Evolutionary conservation across 2,797 vertebrate species (phyloP).

Genomic region (Linurgus olivaceus): DNA sequence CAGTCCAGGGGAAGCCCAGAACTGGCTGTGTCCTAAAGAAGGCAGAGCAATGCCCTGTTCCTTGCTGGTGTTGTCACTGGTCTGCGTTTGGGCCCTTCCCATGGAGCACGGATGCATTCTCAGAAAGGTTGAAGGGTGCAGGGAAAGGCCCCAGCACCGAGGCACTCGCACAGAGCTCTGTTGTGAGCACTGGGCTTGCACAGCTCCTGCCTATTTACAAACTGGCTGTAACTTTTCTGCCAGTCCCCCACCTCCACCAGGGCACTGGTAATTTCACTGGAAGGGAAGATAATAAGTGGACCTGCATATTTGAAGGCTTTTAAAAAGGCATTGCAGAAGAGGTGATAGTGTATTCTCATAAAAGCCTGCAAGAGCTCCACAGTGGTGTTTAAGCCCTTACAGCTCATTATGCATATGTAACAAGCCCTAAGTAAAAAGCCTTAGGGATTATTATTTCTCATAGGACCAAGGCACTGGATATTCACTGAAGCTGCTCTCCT

Average conservation of each 20-base stretch:
- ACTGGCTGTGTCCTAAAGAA: not conserved
- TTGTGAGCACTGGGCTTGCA: not conserved
- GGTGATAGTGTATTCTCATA: slow-evolving; percentile 30
- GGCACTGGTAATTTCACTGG: not conserved
- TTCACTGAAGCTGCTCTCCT: not conserved
- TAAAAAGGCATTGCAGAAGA: not conserved
- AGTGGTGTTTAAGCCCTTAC: slow-evolving; percentile 41
- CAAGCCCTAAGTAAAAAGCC: slow-evolving; percentile 46
- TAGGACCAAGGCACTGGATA: slow-evolving; percentile 2
- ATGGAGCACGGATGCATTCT: not conserved
- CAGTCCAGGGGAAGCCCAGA: not conserved
- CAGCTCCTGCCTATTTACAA: not conserved
- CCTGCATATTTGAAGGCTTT: slow-evolving; percentile 32
- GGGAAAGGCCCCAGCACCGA: not conserved
- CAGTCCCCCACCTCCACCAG: not conserved
- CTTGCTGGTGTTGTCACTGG: accelerated
- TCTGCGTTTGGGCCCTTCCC: not conserved
- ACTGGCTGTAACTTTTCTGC: slow-evolving; percentile 5
- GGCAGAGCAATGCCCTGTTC: not conserved
- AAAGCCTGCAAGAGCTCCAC: slow-evolving; percentile 38
- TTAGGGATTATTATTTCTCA: slow-evolving; percentile 33
- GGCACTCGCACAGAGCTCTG: not conserved
- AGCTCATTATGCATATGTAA: slow-evolving; percentile 44
- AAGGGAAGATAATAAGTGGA: slow-evolving; percentile 21
- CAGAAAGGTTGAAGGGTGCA: not conserved